Percentiles rank a stretch among this genome's conserved stretches.
phyloP scores from a whole-genome alignment of 2,113 vertebrate genomes.

The Malurus alboscapulatus region DNA sequence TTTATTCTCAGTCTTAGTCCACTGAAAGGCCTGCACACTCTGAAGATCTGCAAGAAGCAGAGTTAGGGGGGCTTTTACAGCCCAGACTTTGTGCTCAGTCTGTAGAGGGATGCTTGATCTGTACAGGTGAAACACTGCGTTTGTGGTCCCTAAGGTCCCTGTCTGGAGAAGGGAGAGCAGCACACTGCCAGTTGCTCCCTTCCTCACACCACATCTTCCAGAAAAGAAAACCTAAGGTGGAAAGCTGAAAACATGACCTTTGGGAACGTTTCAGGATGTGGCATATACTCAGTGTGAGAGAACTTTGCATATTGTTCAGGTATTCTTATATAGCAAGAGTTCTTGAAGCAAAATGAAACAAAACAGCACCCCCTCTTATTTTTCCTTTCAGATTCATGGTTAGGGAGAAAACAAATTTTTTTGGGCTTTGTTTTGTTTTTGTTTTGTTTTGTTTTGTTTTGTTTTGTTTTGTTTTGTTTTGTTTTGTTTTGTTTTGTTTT shows the following conservation, averaged over 20 bases:
- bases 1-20: neutral
- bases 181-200: neutral
- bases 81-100: neutral
- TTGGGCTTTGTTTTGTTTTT: neutral
- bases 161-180: neutral
- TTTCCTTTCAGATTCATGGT: neutral
- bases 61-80: neutral
- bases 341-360: neutral
- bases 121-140: neutral
- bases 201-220: neutral
- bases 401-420: neutral
- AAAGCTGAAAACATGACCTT: neutral
- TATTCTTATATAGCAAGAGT: neutral
- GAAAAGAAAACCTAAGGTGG: neutral
- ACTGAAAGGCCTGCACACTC: neutral
- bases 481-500: neutral
- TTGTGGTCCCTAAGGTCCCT: neutral
- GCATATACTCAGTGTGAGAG: neutral
- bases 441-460: neutral
- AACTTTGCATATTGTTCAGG: neutral
- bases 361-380: rapidly evolving
- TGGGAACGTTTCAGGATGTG: neutral
- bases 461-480: neutral
- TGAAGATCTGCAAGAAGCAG: neutral
- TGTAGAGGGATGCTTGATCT: neutral